Base-by-base conservation (phyloP, 2,888 invertebrate genomes). In the Mechanitis messenoides region DNA sequence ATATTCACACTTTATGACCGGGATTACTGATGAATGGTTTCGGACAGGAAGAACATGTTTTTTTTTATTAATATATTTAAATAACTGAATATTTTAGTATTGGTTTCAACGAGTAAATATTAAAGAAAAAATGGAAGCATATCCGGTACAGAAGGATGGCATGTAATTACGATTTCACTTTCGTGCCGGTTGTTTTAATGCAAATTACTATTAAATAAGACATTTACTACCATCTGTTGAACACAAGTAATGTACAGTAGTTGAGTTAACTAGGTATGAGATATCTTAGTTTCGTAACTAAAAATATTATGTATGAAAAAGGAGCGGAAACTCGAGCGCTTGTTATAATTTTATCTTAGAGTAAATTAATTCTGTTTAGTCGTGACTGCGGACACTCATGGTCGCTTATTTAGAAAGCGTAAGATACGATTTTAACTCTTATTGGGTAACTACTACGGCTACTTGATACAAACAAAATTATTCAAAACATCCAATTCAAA, bases 321-420 rank as follows among this genome's bases (percentile, higher is more conserved):
- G 59, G 45, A 64, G 56, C 58, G 59, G 61, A 66, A 67, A 67
- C 62, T 56, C 68, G 56, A 46, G 50, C 63, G 60, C 58, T 62
- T 68, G 73, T 75, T 75, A 74, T 75, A 77, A 76, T 72, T 74
- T 74, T 80, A 74, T 76, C 75, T 75, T 71, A 67, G 69, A 65
- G 74, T 71, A 79, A 81, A 75, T 80, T 79, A 78, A 76, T 74
- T 78, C 75, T 71, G 69, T 68, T 70, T 75, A 68, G 72, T 84
- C 83, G 83, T 84, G 83, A 83, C 83, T 76, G 76, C 75, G 73
- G 78, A 81, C 85, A 87, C 86, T 87, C 88, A 88, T 84, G 88
- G 88, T 77, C 88, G 83, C 74, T 71, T 74, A 81, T 85, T 85
- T 88, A 87, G 88, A 88, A 88, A 89, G 89, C 87, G 83, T 80